phyloP scores from a whole-genome alignment of 1,140 invertebrate species.

The Drosophila eugracilis region DNA sequence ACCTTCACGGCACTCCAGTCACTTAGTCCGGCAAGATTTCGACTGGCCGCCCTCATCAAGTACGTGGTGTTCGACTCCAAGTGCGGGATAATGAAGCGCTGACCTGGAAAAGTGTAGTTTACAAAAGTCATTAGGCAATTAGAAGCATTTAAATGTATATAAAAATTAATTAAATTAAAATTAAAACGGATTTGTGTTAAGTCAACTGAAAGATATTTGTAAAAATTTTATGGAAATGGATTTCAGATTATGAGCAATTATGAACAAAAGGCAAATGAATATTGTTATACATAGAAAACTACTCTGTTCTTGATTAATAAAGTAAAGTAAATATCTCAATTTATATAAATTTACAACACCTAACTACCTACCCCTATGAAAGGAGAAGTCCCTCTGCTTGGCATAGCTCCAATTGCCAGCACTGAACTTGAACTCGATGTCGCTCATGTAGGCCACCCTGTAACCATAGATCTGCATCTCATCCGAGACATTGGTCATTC shows the following conservation, averaged over 20 bases:
- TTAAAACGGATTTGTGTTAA: too few species aligned
- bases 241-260: not conserved
- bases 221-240: not conserved
- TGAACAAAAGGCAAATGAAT: too few species aligned
- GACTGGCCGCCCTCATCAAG: slow-evolving; percentile 81
- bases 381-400: slow-evolving; percentile 72
- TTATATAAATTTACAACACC: too few species aligned
- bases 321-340: too few species aligned
- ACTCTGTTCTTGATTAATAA: too few species aligned
- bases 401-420: slow-evolving; percentile 82
- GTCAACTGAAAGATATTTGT: not conserved
- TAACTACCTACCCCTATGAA: slow-evolving; percentile 63
- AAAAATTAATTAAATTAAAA: not conserved
- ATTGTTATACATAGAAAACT: too few species aligned
- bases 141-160: not conserved
- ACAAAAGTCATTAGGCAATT: not conserved
- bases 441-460: slow-evolving; percentile 77
- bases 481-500: slow-evolving; percentile 63
- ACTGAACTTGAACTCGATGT: slow-evolving; percentile 70
- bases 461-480: slow-evolving; percentile 83
- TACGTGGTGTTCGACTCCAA: slow-evolving; percentile 83
- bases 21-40: slow-evolving; percentile 84
- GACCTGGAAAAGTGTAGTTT: slow-evolving; percentile 52
- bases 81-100: slow-evolving; percentile 75
- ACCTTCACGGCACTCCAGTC: slow-evolving; percentile 76